These are phyloP conservation scores for Euzetes globulus DNA, from an alignment of 2,888 invertebrate species.

Conservation along the genomic window DNA sequence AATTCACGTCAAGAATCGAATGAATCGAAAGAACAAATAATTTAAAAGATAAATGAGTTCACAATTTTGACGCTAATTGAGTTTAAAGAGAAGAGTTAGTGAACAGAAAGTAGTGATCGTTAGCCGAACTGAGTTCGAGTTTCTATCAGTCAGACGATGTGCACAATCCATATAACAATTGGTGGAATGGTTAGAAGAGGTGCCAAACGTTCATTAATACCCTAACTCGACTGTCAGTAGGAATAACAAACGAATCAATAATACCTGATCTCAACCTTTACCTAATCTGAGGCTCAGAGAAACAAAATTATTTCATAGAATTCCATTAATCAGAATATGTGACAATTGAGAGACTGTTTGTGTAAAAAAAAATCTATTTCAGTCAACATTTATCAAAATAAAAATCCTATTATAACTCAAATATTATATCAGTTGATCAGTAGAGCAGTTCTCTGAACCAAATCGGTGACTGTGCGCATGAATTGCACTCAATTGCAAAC, in stretches of 20 bases:
- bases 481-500: background rate
- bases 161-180: background rate
- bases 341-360: background rate
- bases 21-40: background rate
- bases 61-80: background rate
- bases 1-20: slow-evolving; percentile 13
- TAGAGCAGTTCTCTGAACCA: background rate
- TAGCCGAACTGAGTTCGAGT: background rate
- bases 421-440: slow-evolving; percentile 10
- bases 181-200: background rate
- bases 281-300: background rate
- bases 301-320: background rate
- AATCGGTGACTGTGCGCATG: slow-evolving; percentile 8
- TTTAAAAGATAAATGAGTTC: background rate
- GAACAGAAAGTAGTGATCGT: background rate
- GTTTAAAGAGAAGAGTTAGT: background rate
- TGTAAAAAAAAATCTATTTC: slow-evolving; percentile 9
- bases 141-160: background rate
- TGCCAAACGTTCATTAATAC: slow-evolving; percentile 8
- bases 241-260: slow-evolving; percentile 20
- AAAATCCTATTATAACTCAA: slow-evolving; percentile 21
- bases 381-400: slow-evolving; percentile 23
- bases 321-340: slow-evolving; percentile 13
- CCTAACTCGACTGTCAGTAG: slow-evolving; percentile 2
- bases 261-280: background rate